Evolutionary conservation across 2,797 vertebrate genomes (phyloP), one percentile per base, ranked within the genome.

Genomic region (Podarcis lilfordi): DNA sequence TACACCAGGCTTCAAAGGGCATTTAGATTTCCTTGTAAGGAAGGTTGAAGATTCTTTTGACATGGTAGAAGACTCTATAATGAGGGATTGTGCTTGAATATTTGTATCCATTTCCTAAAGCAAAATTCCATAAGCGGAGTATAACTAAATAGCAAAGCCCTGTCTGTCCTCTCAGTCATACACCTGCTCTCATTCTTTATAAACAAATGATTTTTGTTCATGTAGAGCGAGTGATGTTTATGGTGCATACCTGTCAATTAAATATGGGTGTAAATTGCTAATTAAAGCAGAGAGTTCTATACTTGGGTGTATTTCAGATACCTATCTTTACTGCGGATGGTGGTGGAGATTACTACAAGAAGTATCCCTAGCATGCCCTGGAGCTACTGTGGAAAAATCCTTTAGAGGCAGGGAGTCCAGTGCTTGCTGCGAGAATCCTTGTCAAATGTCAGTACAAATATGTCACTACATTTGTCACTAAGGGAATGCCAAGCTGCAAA

Each of bases 1-100:
- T 55, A 37, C 97, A 97, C 97, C 97, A 98, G 94, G 95, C 97
- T 92, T 98, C 97, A 19, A 97, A 97, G 0, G 96, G 98, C 93
- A 98, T 97, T 91, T 96, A 92, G 82, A 98, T 98, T 92, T 98
- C 97, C 3, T 96, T 96, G 1, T 97, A 98, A 55, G 97, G 97
- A 45, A 98, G 91, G 3, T 92, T 97, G 87, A 98, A 96, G 86
- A 97, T 88, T 71, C 96, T 97, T 97, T 84, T 84, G 25, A 72
- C n/a, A 84, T 84, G n/a, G 43, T n/a, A 4, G 8, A 32, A 2
- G 21, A 59, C 23, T 80, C 32, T 35, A 80, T 61, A 61, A 61
- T 59, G 29, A 80, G 17, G 8, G 1, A 32, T 35, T 80, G 4
- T 61, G 19, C 9, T 80, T 35, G 78, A 55, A 75, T 19, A 55